A percentile compares a stretch with the other conserved stretches of the same genome.
Evolutionary conservation across 2,888 invertebrate species (phyloP).

Genomic region (Habroteleia sp.): DNA sequence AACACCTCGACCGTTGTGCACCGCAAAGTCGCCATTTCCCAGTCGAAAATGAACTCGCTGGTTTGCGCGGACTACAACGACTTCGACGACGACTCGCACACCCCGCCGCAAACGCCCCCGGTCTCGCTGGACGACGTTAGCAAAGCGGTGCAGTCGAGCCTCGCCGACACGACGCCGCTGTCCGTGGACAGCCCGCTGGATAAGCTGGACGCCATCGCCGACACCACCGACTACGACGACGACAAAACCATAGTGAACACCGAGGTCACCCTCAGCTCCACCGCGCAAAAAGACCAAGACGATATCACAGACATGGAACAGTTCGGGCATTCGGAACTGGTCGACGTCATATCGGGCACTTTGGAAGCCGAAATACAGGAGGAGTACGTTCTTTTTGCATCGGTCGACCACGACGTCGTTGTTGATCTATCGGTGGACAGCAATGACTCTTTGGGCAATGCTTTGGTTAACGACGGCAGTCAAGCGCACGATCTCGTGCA

Average conservation of each 20-base stretch:
- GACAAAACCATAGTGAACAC: slow-evolving; percentile 83
- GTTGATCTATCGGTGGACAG: slow-evolving; percentile 83
- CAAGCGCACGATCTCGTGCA: slow-evolving; percentile 78
- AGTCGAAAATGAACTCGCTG: slow-evolving; percentile 82
- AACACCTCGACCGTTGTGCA: slow-evolving; percentile 79
- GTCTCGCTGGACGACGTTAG: slow-evolving; percentile 68
- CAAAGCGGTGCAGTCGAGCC: slow-evolving; percentile 67
- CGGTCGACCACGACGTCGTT: slow-evolving; percentile 82
- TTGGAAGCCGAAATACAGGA: slow-evolving; percentile 84
- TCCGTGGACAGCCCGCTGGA: slow-evolving; percentile 79
- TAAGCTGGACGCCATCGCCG: slow-evolving; percentile 81
- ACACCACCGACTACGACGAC: slow-evolving; percentile 84
- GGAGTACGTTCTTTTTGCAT: slow-evolving; percentile 85
- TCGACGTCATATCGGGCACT: slow-evolving; percentile 84
- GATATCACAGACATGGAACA: slow-evolving; percentile 84
- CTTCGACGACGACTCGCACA: slow-evolving; percentile 84
- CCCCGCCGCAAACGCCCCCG: slow-evolving; percentile 83
- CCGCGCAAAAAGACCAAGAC: slow-evolving; percentile 83
- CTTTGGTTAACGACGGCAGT: slow-evolving; percentile 77
- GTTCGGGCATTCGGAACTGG: slow-evolving; percentile 82
- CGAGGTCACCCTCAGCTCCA: slow-evolving; percentile 84
- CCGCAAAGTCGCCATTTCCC: slow-evolving; percentile 74
- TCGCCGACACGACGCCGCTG: slow-evolving; percentile 69
- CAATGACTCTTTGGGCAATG: slow-evolving; percentile 82
- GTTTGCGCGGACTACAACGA: slow-evolving; percentile 84